A percentile compares a stretch with the other conserved stretches of the same genome.
Conservation (phyloP, 2,888 invertebrate species). For the Heliconius cydno region DNA sequence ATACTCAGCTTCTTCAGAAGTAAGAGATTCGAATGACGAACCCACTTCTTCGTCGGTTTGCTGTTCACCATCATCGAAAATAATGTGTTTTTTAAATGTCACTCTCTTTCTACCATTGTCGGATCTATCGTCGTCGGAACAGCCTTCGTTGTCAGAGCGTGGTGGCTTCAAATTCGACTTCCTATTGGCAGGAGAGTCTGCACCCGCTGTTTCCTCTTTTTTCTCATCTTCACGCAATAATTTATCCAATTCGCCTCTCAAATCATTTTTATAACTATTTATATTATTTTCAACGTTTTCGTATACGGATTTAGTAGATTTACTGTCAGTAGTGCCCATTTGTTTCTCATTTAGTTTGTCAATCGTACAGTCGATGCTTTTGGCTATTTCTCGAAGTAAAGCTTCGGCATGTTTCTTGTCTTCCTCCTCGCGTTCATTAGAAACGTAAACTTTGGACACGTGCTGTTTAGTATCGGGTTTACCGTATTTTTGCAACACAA, state of each 20-base stretch:
- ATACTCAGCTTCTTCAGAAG: constrained; percentile 69
- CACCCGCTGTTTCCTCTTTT: constrained; percentile 48
- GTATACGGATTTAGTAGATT: constrained; percentile 59
- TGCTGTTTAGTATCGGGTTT: constrained; percentile 66
- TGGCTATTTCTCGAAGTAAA: constrained; percentile 74
- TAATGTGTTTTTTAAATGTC: constrained; percentile 78
- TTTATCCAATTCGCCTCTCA: constrained; percentile 68
- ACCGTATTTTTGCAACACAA: constrained; percentile 78
- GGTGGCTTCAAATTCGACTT: constrained; percentile 77
- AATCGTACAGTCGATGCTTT: constrained; percentile 74
- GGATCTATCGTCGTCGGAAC: constrained; percentile 76
- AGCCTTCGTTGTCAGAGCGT: constrained; percentile 71
- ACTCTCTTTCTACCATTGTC: constrained; percentile 76
- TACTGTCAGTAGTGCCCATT: constrained; percentile 71
- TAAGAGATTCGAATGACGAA: constrained; percentile 75
- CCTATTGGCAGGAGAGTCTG: constrained; percentile 64
- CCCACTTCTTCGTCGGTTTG: constrained; percentile 76
- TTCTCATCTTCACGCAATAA: constrained; percentile 58
- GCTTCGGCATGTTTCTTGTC: constrained; percentile 76
- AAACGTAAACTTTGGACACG: constrained; percentile 77
- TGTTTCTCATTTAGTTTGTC: constrained; percentile 66
- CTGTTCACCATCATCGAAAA: constrained; percentile 80
- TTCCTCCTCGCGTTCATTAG: constrained; percentile 65
- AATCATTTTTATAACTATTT: constrained; percentile 65
- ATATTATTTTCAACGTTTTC: constrained; percentile 62